A percentile compares a stretch with the other conserved stretches of the same genome.
These are phyloP conservation scores for Tapirus indicus DNA, from an alignment of 2,797 vertebrate genomes.

Conservation along the genomic window DNA sequence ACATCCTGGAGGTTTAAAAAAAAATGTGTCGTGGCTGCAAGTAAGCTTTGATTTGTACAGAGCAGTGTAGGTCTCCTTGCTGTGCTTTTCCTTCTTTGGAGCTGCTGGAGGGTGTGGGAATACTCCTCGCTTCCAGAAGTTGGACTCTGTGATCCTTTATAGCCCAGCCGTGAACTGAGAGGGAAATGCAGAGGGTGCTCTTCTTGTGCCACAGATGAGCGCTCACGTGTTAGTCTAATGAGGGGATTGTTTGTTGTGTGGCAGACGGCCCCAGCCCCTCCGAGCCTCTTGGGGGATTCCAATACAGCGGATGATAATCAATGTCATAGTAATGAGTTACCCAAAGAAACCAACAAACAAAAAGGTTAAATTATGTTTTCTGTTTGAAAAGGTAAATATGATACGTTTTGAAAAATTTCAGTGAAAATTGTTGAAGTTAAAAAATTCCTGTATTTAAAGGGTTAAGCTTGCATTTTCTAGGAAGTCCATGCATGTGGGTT, in stretches of 20 bases:
- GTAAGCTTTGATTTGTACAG: not conserved
- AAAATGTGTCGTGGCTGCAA: too few relatives aligned
- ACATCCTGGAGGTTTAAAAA: not conserved
- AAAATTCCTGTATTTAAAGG: not conserved
- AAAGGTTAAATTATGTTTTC: not conserved
- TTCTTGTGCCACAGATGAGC: not conserved
- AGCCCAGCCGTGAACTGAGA: not conserved
- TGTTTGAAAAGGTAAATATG: not conserved
- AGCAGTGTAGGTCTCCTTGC: rapidly evolving
- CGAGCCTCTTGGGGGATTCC: not conserved
- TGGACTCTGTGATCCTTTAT: not conserved
- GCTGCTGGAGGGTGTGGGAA: not conserved
- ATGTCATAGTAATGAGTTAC: not conserved
- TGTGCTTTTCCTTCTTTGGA: not conserved
- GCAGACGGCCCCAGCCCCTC: not conserved
- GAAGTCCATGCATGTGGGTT: rapidly evolving
- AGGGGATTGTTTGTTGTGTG: too few relatives aligned
- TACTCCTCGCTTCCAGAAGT: not conserved
- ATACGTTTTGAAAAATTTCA: not conserved
- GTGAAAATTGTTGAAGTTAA: not conserved
- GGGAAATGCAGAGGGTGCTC: not conserved
- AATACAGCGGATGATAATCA: not conserved
- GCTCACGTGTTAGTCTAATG: not conserved
- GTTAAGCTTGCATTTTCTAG: not conserved
- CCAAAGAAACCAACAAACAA: not conserved